phyloP scores from a whole-genome alignment of 2,888 invertebrate species.

The Drosophila longiperda region DNA sequence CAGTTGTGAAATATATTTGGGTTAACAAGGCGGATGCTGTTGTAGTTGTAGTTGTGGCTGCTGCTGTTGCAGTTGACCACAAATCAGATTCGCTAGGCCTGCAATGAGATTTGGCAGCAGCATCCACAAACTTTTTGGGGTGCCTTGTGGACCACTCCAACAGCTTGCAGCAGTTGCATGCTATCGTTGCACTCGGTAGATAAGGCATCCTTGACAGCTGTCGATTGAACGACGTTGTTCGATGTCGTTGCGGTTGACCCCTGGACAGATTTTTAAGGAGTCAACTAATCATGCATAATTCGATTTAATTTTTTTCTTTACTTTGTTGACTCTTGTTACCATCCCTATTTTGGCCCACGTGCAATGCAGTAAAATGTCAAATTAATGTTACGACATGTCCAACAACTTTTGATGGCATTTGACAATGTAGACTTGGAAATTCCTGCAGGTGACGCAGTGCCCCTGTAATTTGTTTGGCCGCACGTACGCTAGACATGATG shows the following conservation, averaged over 20 bases:
- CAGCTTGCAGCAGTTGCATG: conserved; percentile 68
- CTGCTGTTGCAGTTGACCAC: conserved; percentile 55
- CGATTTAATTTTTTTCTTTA: background rate
- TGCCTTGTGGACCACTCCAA: conserved; percentile 50
- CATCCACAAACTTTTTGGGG: conserved; percentile 40
- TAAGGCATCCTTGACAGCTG: conserved; percentile 72
- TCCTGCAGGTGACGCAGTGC: conserved; percentile 81
- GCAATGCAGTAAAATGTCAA: conserved; percentile 79
- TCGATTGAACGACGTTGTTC: conserved; percentile 53
- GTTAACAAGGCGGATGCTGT: conserved; percentile 63
- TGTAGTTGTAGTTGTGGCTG: conserved; percentile 6
- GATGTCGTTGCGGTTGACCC: conserved; percentile 63
- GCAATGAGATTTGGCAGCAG: conserved; percentile 59
- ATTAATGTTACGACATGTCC: conserved; percentile 81
- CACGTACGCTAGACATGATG: conserved; percentile 69
- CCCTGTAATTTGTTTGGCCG: conserved; percentile 79
- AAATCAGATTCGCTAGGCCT: conserved; percentile 78
- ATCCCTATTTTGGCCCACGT: conserved; percentile 38
- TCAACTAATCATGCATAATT: conserved; percentile 48
- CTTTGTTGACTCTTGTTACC: background rate
- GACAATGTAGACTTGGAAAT: conserved; percentile 79
- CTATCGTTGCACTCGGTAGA: conserved; percentile 2
- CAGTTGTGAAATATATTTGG: conserved; percentile 58
- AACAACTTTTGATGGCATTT: conserved; percentile 78
- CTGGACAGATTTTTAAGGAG: conserved; percentile 71